phyloP scores from a whole-genome alignment of 2,113 vertebrate species.

The Dipodomys ordii region DNA sequence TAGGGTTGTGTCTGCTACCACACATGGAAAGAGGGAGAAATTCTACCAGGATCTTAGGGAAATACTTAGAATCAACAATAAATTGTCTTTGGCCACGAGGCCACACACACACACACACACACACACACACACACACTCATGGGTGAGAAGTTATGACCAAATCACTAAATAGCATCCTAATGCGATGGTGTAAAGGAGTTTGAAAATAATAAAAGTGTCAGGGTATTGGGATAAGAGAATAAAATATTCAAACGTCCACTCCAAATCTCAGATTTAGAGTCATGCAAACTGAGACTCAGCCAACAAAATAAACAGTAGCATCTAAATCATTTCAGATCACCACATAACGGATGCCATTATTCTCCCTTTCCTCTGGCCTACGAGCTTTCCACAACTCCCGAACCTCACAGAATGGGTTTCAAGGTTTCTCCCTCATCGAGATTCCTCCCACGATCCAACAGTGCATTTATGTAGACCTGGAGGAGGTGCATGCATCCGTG shows the following conservation, averaged over 20 bases:
- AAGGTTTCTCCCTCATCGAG: background rate
- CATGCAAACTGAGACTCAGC: background rate
- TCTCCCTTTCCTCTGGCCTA: background rate
- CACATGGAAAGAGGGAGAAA: background rate
- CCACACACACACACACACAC: no score
- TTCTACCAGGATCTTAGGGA: background rate
- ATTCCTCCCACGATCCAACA: background rate
- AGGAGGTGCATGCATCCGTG: background rate
- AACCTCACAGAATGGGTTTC: background rate
- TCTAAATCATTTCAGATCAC: background rate
- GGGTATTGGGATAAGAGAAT: background rate
- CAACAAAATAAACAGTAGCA: background rate
- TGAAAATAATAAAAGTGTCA: background rate
- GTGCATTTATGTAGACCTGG: background rate
- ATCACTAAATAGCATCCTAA: conserved; percentile 1
- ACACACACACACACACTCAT: no score
- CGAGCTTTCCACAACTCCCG: background rate
- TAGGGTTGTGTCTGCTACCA: background rate
- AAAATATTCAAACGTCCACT: background rate
- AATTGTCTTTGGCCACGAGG: background rate
- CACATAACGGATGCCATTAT: background rate
- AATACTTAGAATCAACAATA: background rate
- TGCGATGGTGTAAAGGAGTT: background rate
- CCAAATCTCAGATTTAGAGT: background rate
- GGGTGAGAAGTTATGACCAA: background rate